Conservation (phyloP, 2,113 vertebrate species). For the Okapia johnstoni region DNA sequence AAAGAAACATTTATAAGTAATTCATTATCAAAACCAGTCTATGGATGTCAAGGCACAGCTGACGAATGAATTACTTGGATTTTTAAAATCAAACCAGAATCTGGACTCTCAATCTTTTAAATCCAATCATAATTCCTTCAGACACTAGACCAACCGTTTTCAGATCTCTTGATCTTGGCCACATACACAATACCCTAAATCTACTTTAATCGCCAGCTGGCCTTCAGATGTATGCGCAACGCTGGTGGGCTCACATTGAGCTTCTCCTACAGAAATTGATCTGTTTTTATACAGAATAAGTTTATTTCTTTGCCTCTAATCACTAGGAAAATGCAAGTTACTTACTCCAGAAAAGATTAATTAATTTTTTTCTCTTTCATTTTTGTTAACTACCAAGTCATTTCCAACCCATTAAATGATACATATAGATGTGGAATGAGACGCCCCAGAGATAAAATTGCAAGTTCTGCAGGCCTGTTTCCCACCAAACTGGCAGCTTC, state of each 20-base stretch:
- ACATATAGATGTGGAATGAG: neutral
- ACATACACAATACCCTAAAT: neutral
- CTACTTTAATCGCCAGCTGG: neutral
- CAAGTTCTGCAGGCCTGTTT: neutral
- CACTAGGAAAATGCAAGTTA: neutral
- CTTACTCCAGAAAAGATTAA: neutral
- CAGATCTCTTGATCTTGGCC: neutral
- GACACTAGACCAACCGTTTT: neutral
- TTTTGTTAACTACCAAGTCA: neutral
- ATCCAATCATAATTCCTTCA: neutral
- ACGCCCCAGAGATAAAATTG: slow-evolving; percentile 2
- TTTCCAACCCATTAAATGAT: neutral
- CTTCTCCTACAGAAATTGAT: neutral
- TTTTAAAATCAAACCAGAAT: neutral
- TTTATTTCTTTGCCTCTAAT: neutral
- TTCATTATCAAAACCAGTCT: neutral
- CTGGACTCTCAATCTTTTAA: neutral
- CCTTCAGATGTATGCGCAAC: neutral
- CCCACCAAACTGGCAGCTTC: neutral
- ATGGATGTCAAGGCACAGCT: neutral
- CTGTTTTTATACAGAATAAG: neutral
- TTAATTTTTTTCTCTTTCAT: neutral
- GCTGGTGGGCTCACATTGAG: neutral
- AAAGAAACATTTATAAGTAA: neutral
- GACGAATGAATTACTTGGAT: neutral